Evolutionary conservation across 2,797 vertebrate genomes (phyloP).

Genomic region (Lophura swinhoii): DNA sequence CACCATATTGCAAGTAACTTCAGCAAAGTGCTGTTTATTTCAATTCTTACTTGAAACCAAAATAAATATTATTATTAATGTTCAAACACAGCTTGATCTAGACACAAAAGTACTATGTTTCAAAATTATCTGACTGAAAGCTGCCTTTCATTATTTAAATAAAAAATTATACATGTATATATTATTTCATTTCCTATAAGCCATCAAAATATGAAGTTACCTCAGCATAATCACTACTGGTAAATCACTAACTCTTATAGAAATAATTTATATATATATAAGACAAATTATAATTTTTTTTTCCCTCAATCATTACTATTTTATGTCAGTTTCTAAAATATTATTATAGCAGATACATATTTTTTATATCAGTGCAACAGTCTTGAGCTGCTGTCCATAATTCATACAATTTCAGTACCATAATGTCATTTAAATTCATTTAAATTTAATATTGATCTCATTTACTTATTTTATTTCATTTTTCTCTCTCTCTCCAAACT

Average conservation of each 20-base stretch:
- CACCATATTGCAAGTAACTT: background rate
- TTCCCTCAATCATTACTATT: background rate
- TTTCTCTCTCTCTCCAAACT: background rate
- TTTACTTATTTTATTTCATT: background rate
- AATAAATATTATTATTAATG: conserved; percentile 6
- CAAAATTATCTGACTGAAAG: conserved; percentile 10
- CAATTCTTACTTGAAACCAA: conserved; percentile 8
- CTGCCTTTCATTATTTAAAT: conserved; percentile 33
- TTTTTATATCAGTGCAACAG: background rate
- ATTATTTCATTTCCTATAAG: background rate
- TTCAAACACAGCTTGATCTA: conserved; percentile 19
- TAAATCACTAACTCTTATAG: background rate
- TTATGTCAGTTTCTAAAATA: background rate
- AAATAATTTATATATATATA: background rate
- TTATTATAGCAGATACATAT: background rate
- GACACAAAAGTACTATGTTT: conserved; percentile 27
- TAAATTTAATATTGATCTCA: background rate
- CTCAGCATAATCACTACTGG: background rate
- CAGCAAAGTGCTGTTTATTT: background rate
- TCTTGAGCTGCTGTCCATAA: background rate
- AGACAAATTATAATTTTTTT: background rate
- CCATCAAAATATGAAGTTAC: background rate
- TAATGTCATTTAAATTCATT: background rate
- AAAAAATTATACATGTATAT: background rate
- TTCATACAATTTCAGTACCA: background rate